Percentiles rank a stretch among this genome's conserved stretches.
Conservation (phyloP, 2,888 invertebrate species). For the Zaprionus bogoriensis region DNA sequence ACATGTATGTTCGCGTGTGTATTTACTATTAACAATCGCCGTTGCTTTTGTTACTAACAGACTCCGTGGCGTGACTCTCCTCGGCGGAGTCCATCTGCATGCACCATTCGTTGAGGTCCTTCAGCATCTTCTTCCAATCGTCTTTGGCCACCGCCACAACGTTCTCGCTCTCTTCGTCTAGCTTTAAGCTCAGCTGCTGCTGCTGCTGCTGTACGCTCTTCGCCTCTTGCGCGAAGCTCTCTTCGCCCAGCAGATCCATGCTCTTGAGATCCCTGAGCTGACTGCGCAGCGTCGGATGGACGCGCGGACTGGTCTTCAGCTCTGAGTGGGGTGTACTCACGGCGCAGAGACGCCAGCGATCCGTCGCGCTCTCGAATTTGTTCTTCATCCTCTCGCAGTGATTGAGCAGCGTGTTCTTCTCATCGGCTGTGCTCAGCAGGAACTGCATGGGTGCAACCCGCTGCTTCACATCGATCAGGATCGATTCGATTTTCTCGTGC, state of each 20-base stretch:
- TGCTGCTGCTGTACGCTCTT: background rate
- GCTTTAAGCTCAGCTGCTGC: background rate
- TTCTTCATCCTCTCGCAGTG: background rate
- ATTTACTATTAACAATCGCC: constrained; percentile 20
- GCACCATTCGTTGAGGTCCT: constrained; percentile 10
- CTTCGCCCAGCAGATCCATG: background rate
- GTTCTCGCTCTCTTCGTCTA: background rate
- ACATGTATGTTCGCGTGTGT: background rate
- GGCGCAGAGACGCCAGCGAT: background rate
- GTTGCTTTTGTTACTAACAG: too few species aligned
- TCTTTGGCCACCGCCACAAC: background rate
- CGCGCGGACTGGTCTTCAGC: background rate
- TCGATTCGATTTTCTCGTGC: constrained; percentile 12
- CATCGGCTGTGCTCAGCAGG: background rate
- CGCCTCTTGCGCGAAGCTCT: background rate
- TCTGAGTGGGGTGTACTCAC: background rate
- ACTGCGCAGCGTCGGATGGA: background rate
- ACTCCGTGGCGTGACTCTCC: background rate
- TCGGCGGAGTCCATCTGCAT: background rate
- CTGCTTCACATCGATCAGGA: constrained; percentile 1
- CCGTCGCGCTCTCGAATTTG: background rate
- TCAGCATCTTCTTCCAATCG: constrained; percentile 13
- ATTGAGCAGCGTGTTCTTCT: background rate
- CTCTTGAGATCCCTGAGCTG: background rate
- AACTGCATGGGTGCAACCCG: constrained; percentile 7